A percentile compares a stretch with the other conserved stretches of the same genome.
These are phyloP conservation scores for Lutraria lutraria DNA, from an alignment of 2,888 invertebrate species.

Conservation along the genomic window DNA sequence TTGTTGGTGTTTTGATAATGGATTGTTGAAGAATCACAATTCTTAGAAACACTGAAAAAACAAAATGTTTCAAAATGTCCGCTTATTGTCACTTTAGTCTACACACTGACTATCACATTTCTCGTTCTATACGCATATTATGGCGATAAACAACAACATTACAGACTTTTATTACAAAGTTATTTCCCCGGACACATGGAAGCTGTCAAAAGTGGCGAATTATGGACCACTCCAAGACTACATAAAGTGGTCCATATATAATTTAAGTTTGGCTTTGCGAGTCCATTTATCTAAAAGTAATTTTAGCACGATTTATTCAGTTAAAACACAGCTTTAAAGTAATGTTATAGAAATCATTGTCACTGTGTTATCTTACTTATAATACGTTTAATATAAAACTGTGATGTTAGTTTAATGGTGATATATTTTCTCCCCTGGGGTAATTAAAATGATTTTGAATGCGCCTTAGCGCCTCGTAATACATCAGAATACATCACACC, in stretches of 20 bases:
- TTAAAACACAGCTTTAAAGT: neutral
- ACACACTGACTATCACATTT: constrained; percentile 5
- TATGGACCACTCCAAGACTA: constrained; percentile 24
- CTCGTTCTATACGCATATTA: neutral
- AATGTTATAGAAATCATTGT: neutral
- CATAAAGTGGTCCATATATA: constrained; percentile 22
- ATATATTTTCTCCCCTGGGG: neutral
- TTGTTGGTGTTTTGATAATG: neutral
- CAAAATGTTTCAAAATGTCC: neutral
- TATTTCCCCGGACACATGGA: constrained; percentile 22
- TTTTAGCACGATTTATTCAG: neutral
- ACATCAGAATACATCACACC: neutral
- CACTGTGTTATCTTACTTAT: constrained; percentile 1
- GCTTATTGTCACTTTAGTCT: neutral
- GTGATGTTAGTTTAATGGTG: neutral
- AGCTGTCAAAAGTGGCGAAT: constrained; percentile 38
- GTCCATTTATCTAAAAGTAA: neutral
- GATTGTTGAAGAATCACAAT: neutral
- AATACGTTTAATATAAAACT: neutral
- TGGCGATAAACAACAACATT: constrained; percentile 3
- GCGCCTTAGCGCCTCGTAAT: neutral
- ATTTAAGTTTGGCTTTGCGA: constrained; percentile 3
- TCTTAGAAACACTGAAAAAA: neutral
- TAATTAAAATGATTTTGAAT: neutral
- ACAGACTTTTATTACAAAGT: neutral